phyloP scores from a whole-genome alignment of 1,140 invertebrate genomes.

The Drosophila littoralis region DNA sequence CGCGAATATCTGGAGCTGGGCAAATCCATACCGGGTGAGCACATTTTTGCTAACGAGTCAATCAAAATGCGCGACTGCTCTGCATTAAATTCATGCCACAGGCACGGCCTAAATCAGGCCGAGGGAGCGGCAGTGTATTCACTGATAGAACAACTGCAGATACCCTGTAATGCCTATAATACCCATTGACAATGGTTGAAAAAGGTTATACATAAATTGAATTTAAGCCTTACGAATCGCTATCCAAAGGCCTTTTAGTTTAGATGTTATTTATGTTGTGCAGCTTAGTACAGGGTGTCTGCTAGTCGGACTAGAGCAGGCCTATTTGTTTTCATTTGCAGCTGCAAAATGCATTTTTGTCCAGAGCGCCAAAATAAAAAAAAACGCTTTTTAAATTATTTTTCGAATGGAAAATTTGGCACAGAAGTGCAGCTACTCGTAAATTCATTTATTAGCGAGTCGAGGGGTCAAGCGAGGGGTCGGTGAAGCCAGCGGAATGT shows the following conservation, averaged over 20 bases:
- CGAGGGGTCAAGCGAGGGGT: constrained; percentile 6
- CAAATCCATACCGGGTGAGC: constrained; percentile 93
- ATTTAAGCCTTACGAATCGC: too few relatives aligned
- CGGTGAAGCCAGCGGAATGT: constrained; percentile 13
- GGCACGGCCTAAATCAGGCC: neutral
- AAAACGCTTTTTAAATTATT: constrained; percentile 63
- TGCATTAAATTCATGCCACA: constrained; percentile 25
- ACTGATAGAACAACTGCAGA: neutral
- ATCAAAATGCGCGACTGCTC: constrained; percentile 35
- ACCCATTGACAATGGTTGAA: too few relatives aligned
- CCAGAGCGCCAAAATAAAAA: constrained; percentile 3
- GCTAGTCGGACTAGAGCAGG: neutral
- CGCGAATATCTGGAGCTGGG: constrained; percentile 93
- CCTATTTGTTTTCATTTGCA: constrained; percentile 5
- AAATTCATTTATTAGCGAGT: constrained; percentile 82
- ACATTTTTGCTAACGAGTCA: constrained; percentile 34
- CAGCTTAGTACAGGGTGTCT: neutral
- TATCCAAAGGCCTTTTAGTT: too few relatives aligned
- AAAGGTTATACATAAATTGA: too few relatives aligned
- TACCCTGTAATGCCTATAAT: neutral
- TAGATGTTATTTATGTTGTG: too few relatives aligned
- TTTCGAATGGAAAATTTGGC: constrained; percentile 60
- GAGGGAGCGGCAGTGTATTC: neutral
- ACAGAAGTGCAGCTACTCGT: constrained; percentile 75
- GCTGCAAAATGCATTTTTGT: constrained; percentile 18